Evolutionary conservation across 2,797 vertebrate genomes (phyloP), one percentile per base, ranked within the genome.

Genomic region (Tangara arthus): DNA sequence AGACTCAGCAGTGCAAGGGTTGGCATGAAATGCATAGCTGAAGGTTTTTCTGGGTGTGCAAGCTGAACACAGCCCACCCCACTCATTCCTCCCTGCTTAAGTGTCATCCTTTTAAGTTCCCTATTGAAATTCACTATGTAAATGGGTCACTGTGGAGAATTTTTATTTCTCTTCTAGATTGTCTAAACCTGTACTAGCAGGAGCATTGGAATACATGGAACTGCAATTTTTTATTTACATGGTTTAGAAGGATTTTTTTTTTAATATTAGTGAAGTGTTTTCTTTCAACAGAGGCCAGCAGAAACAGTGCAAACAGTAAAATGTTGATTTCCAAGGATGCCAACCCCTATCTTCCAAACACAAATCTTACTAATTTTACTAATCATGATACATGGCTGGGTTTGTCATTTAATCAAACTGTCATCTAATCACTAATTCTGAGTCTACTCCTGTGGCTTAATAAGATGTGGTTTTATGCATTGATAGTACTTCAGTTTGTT

Each of bases 251-350:
- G 17, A 41, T 28, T 23, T 59, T 55, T 56, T 50, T 22, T 12
- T 4, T 7, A 60, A 50, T 46, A 70, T 35, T 77, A 50, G 20
- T 56, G n/a, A 82, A 77, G 12, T 32, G 32, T 82, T 85, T 93
- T 28, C 47, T 78, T 79, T 71, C 63, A 86, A 73, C 22, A 77
- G 55, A 85, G 66, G 15, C 35, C 24, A 44, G 30, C 24, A 49
- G 42, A 69, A 63, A 78, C 35, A 50, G 92, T 86, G 68, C 35
- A 10, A 50, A 55, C 77, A 90, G 50, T 79, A 73, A 94, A 90
- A 85, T 32, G 53, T 93, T 96, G 91, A 96, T 97, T 97, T 88
- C 88, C 96, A 96, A 97, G 93, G 92, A 97, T 97, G 97, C 77
- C 81, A 75, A 30, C 16, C 28, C 9, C 32, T 42, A 26, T 15